These are phyloP conservation scores for Prochilodus magdalenae DNA, from an alignment of 2,113 vertebrate species.

Conservation along the genomic window DNA sequence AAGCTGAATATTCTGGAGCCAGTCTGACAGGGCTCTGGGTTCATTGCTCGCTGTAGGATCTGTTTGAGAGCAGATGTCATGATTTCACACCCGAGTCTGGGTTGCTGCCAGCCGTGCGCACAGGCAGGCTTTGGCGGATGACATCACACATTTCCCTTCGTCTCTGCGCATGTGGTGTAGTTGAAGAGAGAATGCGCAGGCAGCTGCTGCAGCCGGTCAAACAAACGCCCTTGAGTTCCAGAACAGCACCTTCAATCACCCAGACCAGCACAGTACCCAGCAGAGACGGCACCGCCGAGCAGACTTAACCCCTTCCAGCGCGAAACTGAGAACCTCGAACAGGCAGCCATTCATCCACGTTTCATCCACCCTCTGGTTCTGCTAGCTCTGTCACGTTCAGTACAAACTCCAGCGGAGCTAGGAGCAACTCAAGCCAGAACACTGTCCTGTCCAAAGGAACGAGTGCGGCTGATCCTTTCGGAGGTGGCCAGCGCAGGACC, in stretches of 20 bases:
- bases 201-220: conserved; percentile 43
- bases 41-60: conserved; percentile 8
- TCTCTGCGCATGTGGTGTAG: conserved; percentile 42
- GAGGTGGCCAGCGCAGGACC: no score
- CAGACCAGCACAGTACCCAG: not conserved
- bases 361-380: no score
- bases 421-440: no score
- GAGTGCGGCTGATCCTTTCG: not conserved
- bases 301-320: no score
- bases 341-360: no score
- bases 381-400: no score
- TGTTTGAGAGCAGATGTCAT: conserved; percentile 33
- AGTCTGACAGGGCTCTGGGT: not conserved
- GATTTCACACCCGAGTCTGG: conserved; percentile 28
- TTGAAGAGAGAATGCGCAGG: conserved; percentile 55
- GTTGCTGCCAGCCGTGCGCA: not conserved
- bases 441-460: not conserved
- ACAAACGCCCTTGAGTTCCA: conserved; percentile 46
- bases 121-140: not conserved
- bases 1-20: not conserved
- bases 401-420: no score
- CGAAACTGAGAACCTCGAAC: no score
- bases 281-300: no score
- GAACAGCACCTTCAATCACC: not conserved
- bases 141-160: conserved; percentile 34